Base-by-base conservation (phyloP, 2,888 invertebrate species). In the Mimachlamys varia region DNA sequence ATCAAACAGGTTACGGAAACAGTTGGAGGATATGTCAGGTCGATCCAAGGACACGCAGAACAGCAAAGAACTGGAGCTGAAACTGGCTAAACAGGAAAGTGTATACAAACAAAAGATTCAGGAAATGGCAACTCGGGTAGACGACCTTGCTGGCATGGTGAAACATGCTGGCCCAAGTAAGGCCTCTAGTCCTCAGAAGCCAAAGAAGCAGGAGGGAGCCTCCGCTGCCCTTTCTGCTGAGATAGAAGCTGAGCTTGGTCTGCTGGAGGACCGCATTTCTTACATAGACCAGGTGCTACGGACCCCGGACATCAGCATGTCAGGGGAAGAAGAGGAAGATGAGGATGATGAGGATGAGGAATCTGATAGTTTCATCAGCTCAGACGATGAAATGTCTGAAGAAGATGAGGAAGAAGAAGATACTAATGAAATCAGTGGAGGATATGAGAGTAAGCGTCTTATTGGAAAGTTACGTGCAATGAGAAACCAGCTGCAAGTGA, bases 81-180 rank as follows among this genome's bases (percentile, higher is more conserved):
- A 95, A 95, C 97, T 98, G 95, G 97, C 97, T 92, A 96, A 97
- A 0, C 97, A 97, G 93, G 97, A 97, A 90, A 97, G 97, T 91
- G 97, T 97, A 91, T 97, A 98, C 90, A 94, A 96, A 88, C 94
- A 95, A 2, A 98, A 98, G 96, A 97, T 98, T 87, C 98, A 98
- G 92, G 97, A 98, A 94, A 98, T 99, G 98, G 98, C 98, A 76
- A 98, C 98, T 44, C 97, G 98, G 89, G 98, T 99, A 91, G 98
- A 98, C 95, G 98, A 98, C 96, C 97, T 99, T 53, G 98, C 98
- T 0, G 97, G 98, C 90, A 99, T 98, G 96, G 58, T 50, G 19
- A 38, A 53, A 50, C 55, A 89, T 89, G 50, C 89, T 33, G 58
- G 38, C 2, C 89, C 55, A 44, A 58, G 50, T 89, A 89, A 53